phyloP scores from a whole-genome alignment of 2,797 vertebrate species.

The Vultur gryphus region DNA sequence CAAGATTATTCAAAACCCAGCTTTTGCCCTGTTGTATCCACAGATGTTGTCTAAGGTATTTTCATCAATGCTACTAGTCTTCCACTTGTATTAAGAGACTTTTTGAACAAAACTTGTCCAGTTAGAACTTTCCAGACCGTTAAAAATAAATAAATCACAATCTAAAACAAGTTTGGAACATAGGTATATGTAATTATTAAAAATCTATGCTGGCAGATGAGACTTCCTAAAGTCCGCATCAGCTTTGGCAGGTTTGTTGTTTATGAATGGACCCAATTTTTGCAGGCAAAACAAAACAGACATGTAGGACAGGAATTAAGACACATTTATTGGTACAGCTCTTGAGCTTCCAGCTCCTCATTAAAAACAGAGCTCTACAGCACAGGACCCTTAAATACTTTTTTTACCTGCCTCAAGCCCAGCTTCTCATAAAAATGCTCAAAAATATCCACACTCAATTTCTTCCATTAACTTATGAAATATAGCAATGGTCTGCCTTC shows the following conservation, averaged over 20 bases:
- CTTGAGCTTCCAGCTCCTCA: not conserved
- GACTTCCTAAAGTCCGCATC: not conserved
- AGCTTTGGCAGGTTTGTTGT: not conserved
- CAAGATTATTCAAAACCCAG: not conserved
- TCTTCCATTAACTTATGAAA: not conserved
- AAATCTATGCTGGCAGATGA: not conserved
- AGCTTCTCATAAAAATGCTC: not conserved
- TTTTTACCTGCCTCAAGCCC: not conserved
- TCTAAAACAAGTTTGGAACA: not conserved
- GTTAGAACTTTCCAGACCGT: not conserved
- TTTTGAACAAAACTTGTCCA: not conserved
- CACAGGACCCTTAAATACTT: not conserved
- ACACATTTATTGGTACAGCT: not conserved
- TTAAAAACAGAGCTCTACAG: fast-evolving
- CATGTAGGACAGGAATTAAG: not conserved
- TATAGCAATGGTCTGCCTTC: not conserved
- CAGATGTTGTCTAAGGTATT: not conserved
- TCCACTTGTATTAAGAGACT: not conserved
- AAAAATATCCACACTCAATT: not conserved
- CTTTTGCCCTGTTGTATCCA: not conserved
- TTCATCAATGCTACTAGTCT: not conserved
- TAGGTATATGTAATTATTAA: not conserved
- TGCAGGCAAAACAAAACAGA: not conserved
- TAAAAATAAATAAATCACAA: not conserved
- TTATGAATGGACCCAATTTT: not conserved